These are phyloP conservation scores for Himalopsyche japonica DNA, from an alignment of 2,888 invertebrate genomes.

Conservation along the genomic window DNA sequence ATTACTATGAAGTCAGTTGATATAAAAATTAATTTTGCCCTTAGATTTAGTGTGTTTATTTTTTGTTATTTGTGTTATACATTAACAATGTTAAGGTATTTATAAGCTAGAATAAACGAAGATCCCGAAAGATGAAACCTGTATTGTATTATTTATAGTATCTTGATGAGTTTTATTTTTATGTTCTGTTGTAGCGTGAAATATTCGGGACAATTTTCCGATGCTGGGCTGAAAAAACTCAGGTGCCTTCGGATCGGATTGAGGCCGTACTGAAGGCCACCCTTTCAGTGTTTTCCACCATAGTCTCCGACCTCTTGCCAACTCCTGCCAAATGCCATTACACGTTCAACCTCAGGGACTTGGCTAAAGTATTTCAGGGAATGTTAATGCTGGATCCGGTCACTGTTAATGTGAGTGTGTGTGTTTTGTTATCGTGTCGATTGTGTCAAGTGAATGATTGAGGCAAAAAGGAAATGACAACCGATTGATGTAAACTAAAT, in stretches of 20 bases:
- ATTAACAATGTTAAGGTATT: too few relatives aligned
- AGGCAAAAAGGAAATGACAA: too few relatives aligned
- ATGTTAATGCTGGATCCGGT: conserved; percentile 74
- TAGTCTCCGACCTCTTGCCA: conserved; percentile 80
- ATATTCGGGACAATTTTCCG: conserved; percentile 73
- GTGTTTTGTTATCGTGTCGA: too few relatives aligned
- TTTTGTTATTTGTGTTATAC: too few relatives aligned
- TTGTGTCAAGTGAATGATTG: too few relatives aligned
- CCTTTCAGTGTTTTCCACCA: conserved; percentile 82
- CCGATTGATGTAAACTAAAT: too few relatives aligned
- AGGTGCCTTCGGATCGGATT: conserved; percentile 42
- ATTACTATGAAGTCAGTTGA: too few relatives aligned
- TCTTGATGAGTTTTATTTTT: neutral
- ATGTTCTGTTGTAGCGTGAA: conserved; percentile 47
- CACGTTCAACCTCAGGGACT: conserved; percentile 82
- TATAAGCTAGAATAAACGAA: too few relatives aligned
- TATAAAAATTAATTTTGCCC: too few relatives aligned
- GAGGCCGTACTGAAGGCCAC: conserved; percentile 70
- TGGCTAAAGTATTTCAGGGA: conserved; percentile 81
- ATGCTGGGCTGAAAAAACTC: conserved; percentile 63
- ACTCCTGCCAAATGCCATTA: conserved; percentile 87
- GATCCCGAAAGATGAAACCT: too few relatives aligned
- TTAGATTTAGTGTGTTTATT: too few relatives aligned
- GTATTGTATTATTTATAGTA: too few relatives aligned
- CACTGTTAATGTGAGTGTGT: conserved; percentile 58